Evolutionary conservation across 2,113 vertebrate species (phyloP).

Genomic region (Edolisoma coerulescens): DNA sequence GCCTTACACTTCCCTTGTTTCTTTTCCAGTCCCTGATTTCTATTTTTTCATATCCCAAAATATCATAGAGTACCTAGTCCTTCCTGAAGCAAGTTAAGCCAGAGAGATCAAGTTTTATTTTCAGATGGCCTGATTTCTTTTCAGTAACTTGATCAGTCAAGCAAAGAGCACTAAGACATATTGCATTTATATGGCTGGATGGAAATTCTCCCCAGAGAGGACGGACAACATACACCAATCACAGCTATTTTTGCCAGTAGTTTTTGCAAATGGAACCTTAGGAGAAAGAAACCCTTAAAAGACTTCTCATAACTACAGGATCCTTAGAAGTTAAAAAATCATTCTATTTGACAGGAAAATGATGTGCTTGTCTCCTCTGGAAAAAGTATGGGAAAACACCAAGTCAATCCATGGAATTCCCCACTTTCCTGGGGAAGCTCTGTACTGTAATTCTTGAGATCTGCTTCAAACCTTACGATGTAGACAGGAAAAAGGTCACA

Average conservation of each 20-base stretch:
- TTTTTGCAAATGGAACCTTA: not conserved
- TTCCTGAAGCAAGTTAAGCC: not conserved
- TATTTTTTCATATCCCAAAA: not conserved
- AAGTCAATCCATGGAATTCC: not conserved
- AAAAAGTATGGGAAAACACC: not conserved
- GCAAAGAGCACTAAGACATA: not conserved
- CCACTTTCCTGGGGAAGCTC: not conserved
- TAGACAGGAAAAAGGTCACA: not conserved
- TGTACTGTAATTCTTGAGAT: not conserved
- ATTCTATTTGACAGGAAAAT: not conserved
- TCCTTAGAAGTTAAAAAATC: not conserved
- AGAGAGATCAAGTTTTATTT: not conserved
- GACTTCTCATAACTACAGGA: not conserved
- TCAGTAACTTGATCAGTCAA: not conserved
- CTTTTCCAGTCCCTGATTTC: not conserved
- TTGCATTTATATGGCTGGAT: not conserved
- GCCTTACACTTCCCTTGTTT: not conserved
- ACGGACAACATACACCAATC: not conserved
- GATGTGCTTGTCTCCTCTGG: not conserved
- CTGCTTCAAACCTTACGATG: not conserved
- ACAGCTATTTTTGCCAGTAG: not conserved
- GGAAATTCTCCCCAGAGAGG: not conserved
- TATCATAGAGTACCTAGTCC: not conserved
- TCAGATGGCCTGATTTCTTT: conserved; percentile 19
- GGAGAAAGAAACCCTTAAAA: not conserved